Percentiles rank a stretch among this genome's conserved stretches.
These are phyloP conservation scores for Trissolcus brochymenae DNA, from an alignment of 2,888 invertebrate genomes.

Conservation along the genomic window DNA sequence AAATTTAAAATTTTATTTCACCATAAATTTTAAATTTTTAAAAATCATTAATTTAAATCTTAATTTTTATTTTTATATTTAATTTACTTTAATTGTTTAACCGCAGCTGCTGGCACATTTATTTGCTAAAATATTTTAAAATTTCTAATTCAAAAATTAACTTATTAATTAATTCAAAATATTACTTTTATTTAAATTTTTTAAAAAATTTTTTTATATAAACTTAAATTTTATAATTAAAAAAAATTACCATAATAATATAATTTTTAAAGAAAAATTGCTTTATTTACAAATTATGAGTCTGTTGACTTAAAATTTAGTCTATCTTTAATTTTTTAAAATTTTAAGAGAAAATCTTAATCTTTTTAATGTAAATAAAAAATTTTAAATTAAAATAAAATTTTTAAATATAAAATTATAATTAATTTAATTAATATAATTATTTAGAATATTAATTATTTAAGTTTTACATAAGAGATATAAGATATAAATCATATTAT, in stretches of 20 bases:
- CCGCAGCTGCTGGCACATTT: slow-evolving; percentile 79
- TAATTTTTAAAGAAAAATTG: slow-evolving; percentile 30
- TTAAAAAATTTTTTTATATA: slow-evolving; percentile 59
- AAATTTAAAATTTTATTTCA: slow-evolving; percentile 65
- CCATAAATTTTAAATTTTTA: slow-evolving; percentile 68
- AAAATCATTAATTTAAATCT: slow-evolving; percentile 73
- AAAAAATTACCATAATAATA: slow-evolving; percentile 8
- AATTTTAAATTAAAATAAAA: slow-evolving; percentile 9
- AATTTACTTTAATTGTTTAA: slow-evolving; percentile 64
- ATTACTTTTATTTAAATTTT: slow-evolving; percentile 33
- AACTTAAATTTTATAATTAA: slow-evolving; percentile 11
- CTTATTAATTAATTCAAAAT: slow-evolving; percentile 73
- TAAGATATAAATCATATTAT: slow-evolving; percentile 40
- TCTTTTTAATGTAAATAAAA: slow-evolving; percentile 23
- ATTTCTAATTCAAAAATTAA: slow-evolving; percentile 79
- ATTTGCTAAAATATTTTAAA: slow-evolving; percentile 79
- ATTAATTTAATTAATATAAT: too few species aligned
- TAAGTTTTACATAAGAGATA: slow-evolving; percentile 64
- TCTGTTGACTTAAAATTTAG: slow-evolving; percentile 42
- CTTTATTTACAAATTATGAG: slow-evolving; percentile 47
- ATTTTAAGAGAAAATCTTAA: slow-evolving; percentile 8
- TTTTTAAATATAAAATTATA: too few species aligned
- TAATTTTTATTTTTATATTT: slow-evolving; percentile 83
- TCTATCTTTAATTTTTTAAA: slow-evolving; percentile 41
- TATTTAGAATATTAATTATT: slow-evolving; percentile 74